Evolutionary conservation across 2,113 vertebrate genomes (phyloP).

Genomic region (Corvus cornix): DNA sequence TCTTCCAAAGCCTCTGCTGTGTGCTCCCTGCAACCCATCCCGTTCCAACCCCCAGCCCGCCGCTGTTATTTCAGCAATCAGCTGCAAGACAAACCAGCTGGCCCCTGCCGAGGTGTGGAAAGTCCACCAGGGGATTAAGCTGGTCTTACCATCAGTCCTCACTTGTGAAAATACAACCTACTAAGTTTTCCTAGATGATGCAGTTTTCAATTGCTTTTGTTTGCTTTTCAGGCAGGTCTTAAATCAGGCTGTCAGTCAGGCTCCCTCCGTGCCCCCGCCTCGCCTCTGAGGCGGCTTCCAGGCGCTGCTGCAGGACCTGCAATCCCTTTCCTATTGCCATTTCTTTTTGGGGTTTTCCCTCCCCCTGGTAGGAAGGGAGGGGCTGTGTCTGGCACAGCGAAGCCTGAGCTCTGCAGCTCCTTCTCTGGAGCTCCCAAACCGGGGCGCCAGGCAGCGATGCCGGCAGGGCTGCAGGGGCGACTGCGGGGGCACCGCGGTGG

Average conservation of each 20-base stretch:
- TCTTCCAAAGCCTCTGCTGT: not conserved
- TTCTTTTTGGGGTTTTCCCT: constrained; percentile 15
- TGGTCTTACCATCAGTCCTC: constrained; percentile 58
- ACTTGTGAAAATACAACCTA: constrained; percentile 70
- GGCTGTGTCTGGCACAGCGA: fast-evolving
- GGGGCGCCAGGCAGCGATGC: fast-evolving
- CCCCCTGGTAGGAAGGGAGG: not conserved
- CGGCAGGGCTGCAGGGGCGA: not conserved
- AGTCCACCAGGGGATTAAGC: constrained; percentile 56
- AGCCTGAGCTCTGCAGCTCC: not conserved
- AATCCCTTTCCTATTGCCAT: not conserved
- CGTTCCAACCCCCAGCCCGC: not conserved
- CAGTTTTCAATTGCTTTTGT: constrained; percentile 61
- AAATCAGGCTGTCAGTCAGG: constrained; percentile 60
- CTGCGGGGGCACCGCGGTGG: not conserved
- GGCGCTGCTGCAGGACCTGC: not conserved
- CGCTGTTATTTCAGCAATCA: constrained; percentile 29
- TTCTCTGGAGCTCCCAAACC: fast-evolving
- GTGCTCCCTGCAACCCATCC: not conserved
- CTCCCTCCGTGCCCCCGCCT: not conserved
- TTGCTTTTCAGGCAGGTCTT: constrained; percentile 63
- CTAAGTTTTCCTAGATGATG: constrained; percentile 60
- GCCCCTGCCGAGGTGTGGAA: constrained; percentile 47
- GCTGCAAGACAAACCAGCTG: constrained; percentile 65
- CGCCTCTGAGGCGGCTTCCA: not conserved